Conservation (phyloP, 1,140 invertebrate genomes). For the Cydia strobilella region DNA sequence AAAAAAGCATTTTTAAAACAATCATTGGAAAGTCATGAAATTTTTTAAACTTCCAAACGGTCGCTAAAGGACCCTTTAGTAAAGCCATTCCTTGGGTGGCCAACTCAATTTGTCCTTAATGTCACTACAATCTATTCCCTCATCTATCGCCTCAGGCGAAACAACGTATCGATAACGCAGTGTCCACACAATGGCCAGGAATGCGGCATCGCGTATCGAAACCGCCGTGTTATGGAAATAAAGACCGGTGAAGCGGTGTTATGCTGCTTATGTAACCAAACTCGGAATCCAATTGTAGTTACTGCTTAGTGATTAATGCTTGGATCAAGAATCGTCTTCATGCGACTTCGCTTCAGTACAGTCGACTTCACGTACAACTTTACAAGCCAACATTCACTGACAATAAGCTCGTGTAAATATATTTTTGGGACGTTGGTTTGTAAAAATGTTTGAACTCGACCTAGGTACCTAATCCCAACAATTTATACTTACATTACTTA, state of each 20-base stretch:
- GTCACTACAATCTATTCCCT: neutral
- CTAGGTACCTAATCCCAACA: too few relatives aligned
- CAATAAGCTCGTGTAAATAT: too few relatives aligned
- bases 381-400: too few relatives aligned
- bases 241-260: neutral
- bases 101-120: neutral
- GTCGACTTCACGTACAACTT: too few relatives aligned
- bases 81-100: neutral
- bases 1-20: too few relatives aligned
- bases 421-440: too few relatives aligned
- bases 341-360: too few relatives aligned
- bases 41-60: neutral
- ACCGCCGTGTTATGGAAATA: neutral
- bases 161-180: neutral
- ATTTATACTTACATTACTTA: too few relatives aligned
- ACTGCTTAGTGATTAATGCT: too few relatives aligned
- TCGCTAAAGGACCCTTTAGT: neutral
- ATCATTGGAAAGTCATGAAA: too few relatives aligned
- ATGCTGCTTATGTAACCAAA: neutral
- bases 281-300: neutral
- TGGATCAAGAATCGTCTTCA: too few relatives aligned
- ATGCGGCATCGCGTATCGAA: conserved; percentile 4
- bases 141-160: neutral
- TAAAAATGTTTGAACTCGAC: too few relatives aligned
- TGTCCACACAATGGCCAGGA: neutral